A percentile compares a stretch with the other conserved stretches of the same genome.
Evolutionary conservation across 30 jellyfish, hydroid and myxozoan genomes (phyloP).

Genomic region (Chrysaora quinquecirrha): DNA sequence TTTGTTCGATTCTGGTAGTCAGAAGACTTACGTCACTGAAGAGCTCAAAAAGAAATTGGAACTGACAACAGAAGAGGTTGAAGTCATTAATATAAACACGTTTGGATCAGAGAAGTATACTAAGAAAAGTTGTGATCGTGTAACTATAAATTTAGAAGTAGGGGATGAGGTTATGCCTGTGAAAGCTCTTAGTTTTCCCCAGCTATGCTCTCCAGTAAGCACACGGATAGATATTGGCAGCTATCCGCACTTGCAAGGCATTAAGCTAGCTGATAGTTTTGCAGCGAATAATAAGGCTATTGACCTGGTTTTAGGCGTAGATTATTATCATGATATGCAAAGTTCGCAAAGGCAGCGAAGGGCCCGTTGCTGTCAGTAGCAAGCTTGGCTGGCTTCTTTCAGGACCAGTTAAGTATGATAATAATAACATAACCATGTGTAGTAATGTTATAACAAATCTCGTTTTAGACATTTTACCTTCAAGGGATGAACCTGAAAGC

Average conservation of each 20-base stretch:
- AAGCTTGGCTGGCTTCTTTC: conserved; percentile 58
- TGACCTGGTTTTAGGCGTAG: conserved; percentile 46
- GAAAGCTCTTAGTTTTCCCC: no score
- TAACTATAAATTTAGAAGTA: conserved; percentile 17
- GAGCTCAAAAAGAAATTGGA: conserved; percentile 20
- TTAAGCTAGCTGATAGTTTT: conserved; percentile 29
- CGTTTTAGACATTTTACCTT: conserved; percentile 13
- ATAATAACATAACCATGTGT: neutral
- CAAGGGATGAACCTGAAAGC: neutral
- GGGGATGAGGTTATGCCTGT: conserved; percentile 9
- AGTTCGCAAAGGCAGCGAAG: conserved; percentile 43
- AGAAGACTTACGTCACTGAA: conserved; percentile 41
- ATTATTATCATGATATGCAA: conserved; percentile 44
- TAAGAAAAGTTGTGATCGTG: conserved; percentile 29
- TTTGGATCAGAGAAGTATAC: conserved; percentile 52
- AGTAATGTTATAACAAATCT: conserved; percentile 21
- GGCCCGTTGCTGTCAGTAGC: conserved; percentile 63
- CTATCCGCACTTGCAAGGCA: conserved; percentile 50
- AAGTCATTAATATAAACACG: conserved; percentile 28
- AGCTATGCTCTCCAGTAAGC: no score
- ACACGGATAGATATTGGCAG: conserved; percentile 24
- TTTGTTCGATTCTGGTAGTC: conserved; percentile 61
- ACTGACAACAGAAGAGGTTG: conserved; percentile 22
- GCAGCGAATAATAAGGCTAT: conserved; percentile 10
- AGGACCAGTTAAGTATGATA: conserved; percentile 21